Percentiles rank a stretch among this genome's conserved stretches.
Conservation (phyloP, 2,797 vertebrate species). For the Crax fasciolata region DNA sequence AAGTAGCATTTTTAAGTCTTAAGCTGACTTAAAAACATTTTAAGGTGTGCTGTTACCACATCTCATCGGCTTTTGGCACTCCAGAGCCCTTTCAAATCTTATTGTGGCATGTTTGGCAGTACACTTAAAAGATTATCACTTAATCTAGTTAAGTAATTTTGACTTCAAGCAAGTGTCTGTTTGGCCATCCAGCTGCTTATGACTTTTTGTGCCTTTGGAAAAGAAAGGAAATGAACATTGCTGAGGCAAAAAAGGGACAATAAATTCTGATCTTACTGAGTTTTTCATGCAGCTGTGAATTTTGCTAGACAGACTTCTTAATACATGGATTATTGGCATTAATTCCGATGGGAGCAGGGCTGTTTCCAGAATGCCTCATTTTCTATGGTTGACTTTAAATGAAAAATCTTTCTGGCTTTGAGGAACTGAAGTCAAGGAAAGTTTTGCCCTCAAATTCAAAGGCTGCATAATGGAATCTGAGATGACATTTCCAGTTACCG, state of each 20-base stretch:
- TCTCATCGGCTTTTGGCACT: constrained; percentile 61
- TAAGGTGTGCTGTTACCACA: constrained; percentile 70
- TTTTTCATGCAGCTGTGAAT: constrained; percentile 60
- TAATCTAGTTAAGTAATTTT: constrained; percentile 82
- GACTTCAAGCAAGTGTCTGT: constrained; percentile 79
- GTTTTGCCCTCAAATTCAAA: constrained; percentile 40
- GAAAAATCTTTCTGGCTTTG: constrained; percentile 42
- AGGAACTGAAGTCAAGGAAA: not conserved
- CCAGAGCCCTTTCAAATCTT: constrained; percentile 70
- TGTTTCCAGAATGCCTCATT: constrained; percentile 26
- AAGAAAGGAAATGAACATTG: constrained; percentile 66
- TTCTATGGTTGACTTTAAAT: constrained; percentile 24
- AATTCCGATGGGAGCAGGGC: not conserved
- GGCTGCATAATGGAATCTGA: not conserved
- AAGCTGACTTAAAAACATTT: constrained; percentile 46
- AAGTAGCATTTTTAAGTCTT: constrained; percentile 73
- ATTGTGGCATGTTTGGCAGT: constrained; percentile 78
- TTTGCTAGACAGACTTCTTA: constrained; percentile 43
- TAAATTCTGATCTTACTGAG: not conserved
- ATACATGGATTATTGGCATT: constrained; percentile 23
- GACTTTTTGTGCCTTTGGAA: constrained; percentile 71
- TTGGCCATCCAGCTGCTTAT: constrained; percentile 71
- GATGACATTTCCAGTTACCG: not conserved
- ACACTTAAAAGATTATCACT: constrained; percentile 83
- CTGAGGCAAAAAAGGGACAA: constrained; percentile 44